Conservation (phyloP, 2,113 vertebrate species). For the Merops nubicus region DNA sequence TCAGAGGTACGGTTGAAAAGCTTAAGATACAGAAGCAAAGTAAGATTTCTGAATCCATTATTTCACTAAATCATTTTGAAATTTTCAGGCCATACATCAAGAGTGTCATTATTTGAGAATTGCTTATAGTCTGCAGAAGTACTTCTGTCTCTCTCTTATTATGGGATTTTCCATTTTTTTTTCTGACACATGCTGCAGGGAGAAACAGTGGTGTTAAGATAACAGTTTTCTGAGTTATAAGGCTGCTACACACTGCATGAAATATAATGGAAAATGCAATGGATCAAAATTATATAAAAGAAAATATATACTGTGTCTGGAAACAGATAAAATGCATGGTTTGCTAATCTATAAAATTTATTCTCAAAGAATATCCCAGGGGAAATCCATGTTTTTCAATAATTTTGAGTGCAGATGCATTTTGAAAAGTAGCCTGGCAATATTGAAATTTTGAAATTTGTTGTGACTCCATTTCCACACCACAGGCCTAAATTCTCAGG, state of each 20-base stretch:
- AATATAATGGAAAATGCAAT: background rate
- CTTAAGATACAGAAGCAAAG: background rate
- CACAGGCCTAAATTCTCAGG: background rate
- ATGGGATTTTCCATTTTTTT: background rate
- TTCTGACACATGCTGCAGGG: background rate
- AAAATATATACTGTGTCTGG: background rate
- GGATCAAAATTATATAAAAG: background rate
- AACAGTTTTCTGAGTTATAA: background rate
- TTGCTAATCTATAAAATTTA: background rate
- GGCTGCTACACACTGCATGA: background rate
- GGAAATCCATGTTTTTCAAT: background rate
- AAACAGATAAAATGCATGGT: background rate
- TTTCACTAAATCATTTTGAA: background rate
- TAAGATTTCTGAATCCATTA: background rate
- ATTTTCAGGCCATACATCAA: background rate
- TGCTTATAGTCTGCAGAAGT: background rate
- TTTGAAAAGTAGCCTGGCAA: background rate
- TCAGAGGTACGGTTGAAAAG: background rate
- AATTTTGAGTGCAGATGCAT: background rate
- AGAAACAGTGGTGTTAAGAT: background rate
- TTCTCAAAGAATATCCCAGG: background rate
- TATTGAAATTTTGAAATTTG: background rate
- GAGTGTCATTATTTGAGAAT: background rate
- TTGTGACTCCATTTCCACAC: background rate
- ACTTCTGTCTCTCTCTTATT: background rate